Base-by-base conservation (phyloP, 2,113 vertebrate genomes). In the Jacana jacana region DNA sequence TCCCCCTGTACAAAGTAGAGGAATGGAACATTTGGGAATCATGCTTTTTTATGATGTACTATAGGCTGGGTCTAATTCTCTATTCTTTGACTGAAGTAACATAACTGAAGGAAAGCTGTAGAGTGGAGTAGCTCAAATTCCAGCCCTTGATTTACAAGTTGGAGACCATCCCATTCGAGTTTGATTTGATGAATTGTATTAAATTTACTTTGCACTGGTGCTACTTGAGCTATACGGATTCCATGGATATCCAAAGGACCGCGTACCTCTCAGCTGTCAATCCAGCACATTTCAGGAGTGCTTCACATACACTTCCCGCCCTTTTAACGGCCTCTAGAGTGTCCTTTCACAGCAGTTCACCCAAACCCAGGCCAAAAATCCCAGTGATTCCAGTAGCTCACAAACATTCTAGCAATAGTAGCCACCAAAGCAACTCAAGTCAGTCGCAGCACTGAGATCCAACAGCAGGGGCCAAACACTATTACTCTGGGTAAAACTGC, bases 281-380 rank as follows among this genome's bases (percentile, higher is more conserved):
- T 92, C 61, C 85, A 94, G 92, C 91, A 96, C 93, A 96, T 96
- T 96, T 90, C 93, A 94, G 70, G 77, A 91, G 91, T 89, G 94
- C 91, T 91, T 91, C 85, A 94, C 94, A 92, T 92, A 57, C 61
- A 81, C 88, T 93, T 76, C 93, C 85, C 7, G 0, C 65, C 88
- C 92, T 95, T 96, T 88, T 79, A 89, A 94, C 92, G 48, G 91
- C 81, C 65, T 82, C 84, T 30, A 35, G 81, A 27, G 61, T 93
- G 95, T 93, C 88, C 96, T 95, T 92, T 88, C 66, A 93, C 49
- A 89, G 54, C 79, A 73, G 82, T 39, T 84, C 79, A 86, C 39
- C 49, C 93, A 78, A 93, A 89, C 72, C 31, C 48, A 83, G 82
- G 55, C 64, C 78, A 92, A 89, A 89, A 96, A 64, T 54, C 73